Evolutionary conservation across 2,888 invertebrate genomes (phyloP).

Genomic region (Oligia strigilis): DNA sequence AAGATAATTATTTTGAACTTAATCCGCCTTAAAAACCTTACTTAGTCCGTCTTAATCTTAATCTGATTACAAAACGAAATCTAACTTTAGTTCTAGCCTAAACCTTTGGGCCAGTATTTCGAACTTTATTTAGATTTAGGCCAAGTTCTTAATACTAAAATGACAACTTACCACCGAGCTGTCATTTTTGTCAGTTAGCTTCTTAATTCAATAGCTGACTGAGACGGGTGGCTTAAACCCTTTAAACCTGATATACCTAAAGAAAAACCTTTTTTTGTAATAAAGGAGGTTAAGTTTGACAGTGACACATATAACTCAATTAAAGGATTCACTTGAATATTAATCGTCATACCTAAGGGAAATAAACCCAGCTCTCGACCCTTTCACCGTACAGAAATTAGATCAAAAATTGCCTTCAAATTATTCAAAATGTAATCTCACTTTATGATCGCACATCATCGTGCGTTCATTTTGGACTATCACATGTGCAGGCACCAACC

Average conservation of each 20-base stretch:
- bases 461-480: constrained; percentile 1
- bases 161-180: no score
- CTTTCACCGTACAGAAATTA: constrained; percentile 1
- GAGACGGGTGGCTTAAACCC: neutral
- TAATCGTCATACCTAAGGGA: neutral
- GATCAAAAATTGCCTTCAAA: constrained; percentile 33
- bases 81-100: neutral
- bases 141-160: no score
- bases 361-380: neutral
- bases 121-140: no score
- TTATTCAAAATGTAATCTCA: constrained; percentile 49
- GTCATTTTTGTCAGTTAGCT: neutral
- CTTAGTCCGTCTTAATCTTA: no score
- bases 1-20: neutral
- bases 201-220: neutral
- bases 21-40: neutral
- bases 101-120: neutral
- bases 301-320: neutral
- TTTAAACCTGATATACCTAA: neutral
- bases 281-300: neutral
- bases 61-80: neutral
- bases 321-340: neutral
- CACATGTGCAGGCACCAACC: constrained; percentile 65
- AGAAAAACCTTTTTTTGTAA: neutral
- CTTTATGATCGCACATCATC: constrained; percentile 24